Evolutionary conservation across 2,888 invertebrate species (phyloP), one percentile per base, ranked within the genome.

Genomic region (Dolomedes plantarius): DNA sequence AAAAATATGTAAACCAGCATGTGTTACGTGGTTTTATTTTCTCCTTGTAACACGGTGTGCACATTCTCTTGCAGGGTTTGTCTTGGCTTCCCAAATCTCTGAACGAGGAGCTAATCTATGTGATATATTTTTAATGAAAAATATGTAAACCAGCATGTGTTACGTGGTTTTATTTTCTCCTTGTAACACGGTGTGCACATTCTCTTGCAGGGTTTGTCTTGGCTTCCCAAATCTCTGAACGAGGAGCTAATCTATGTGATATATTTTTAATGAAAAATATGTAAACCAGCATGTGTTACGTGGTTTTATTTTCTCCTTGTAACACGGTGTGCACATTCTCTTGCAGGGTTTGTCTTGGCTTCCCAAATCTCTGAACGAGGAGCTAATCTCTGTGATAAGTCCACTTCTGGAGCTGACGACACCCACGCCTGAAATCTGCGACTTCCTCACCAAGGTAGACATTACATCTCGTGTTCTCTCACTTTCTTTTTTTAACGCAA

Each of bases 391-490:
- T 41, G 91, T 91, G 73, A 91, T 94, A 91, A 92, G 95, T 16
- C 95, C 95, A 0, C 91, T 96, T 89, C 91, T 96, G 87, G 95
- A 95, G 90, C 92, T 94, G 90, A 93, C 93, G 41, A 93, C 93
- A 88, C 93, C 93, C n/a, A 94, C 93, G 3, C 92, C 93, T 32
- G 92, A 93, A 89, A 92, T 94, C 85, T 94, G 94, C 89, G 93
- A 93, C 56, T 94, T 93, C 89, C 93, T 94, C 89, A 91, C 91
- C 88, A 91, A 91, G 90, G 92, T 92, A 88, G 89, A 1, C 56
- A 56, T 46, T 2, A 13, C 41, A 46, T 46, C 41, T 46, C 41
- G 16, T 46, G 9, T 13, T 1, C 1, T 46, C n/a, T 5, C 16
- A 16, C 1, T 46, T 46, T 13, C 16, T 46, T 16, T 41, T 1